Percentiles rank a stretch among this genome's conserved stretches.
These are phyloP conservation scores for Chaetura pelagica DNA, from an alignment of 2,113 vertebrate species.

Conservation along the genomic window DNA sequence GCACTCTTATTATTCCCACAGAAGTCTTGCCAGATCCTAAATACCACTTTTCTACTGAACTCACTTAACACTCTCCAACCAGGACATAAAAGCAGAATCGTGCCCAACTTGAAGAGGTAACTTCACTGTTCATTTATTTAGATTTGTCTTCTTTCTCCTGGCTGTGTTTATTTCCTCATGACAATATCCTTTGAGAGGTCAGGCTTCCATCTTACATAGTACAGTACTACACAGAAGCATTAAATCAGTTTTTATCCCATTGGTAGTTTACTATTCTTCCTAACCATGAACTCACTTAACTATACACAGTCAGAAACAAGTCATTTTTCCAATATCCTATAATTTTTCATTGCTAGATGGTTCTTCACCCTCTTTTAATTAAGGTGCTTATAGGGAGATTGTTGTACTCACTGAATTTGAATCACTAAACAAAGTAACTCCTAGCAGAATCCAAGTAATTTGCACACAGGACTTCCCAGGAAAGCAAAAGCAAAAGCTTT, in stretches of 20 bases:
- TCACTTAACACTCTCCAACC: background rate
- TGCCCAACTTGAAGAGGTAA: background rate
- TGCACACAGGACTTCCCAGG: background rate
- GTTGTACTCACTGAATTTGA: background rate
- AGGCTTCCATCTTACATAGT: background rate
- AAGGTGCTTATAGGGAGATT: background rate
- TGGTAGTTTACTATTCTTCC: background rate
- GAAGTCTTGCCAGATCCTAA: background rate
- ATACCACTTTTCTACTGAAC: background rate
- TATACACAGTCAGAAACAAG: background rate
- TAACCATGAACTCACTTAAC: background rate
- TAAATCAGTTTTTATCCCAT: background rate
- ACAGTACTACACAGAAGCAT: background rate
- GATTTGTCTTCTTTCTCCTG: background rate
- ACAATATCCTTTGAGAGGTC: background rate
- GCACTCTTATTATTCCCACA: background rate
- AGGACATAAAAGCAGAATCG: background rate
- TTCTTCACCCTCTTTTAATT: background rate
- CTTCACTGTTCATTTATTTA: background rate
- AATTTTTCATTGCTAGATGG: background rate
- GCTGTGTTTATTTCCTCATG: background rate
- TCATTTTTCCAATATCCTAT: background rate
- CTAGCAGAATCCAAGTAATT: background rate
- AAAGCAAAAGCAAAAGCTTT: background rate
- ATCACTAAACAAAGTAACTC: background rate